Percentiles rank a stretch among this genome's conserved stretches.
These are phyloP conservation scores for Netelia fuscicornis DNA, from an alignment of 2,888 invertebrate genomes.

Conservation along the genomic window DNA sequence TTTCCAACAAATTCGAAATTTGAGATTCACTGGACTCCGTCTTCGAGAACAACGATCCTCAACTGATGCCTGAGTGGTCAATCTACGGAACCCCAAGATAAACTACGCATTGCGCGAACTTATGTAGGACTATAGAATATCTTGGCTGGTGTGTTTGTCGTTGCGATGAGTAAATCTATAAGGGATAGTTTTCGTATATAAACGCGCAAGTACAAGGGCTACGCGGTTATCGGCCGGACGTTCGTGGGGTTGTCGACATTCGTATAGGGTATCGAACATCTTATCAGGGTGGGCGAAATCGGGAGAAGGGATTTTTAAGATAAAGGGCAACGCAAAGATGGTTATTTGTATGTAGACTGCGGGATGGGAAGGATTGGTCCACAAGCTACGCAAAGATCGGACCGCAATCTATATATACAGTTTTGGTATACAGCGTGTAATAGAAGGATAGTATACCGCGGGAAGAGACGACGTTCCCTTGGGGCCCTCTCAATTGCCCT, in stretches of 20 bases:
- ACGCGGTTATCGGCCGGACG: slow-evolving; percentile 75
- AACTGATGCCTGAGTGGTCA: too few relatives aligned
- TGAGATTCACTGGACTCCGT: too few relatives aligned
- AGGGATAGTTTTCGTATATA: slow-evolving; percentile 42
- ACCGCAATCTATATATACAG: slow-evolving; percentile 1
- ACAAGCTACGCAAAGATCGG: slow-evolving; percentile 35
- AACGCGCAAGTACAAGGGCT: slow-evolving; percentile 54
- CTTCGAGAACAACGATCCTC: too few relatives aligned
- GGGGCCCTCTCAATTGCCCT: slow-evolving; percentile 82
- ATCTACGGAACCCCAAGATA: too few relatives aligned
- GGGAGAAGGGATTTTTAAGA: slow-evolving; percentile 74
- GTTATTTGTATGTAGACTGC: slow-evolving; percentile 32
- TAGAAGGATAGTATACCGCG: slow-evolving; percentile 25
- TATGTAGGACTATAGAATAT: background rate
- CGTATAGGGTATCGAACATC: slow-evolving; percentile 71
- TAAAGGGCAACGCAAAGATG: slow-evolving; percentile 68
- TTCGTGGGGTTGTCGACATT: slow-evolving; percentile 58
- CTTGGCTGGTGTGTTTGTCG: slow-evolving; percentile 21
- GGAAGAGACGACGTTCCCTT: slow-evolving; percentile 76
- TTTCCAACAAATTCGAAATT: too few relatives aligned
- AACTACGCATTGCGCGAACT: background rate
- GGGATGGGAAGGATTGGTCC: slow-evolving; percentile 22
- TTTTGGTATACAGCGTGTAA: slow-evolving; percentile 31
- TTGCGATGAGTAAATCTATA: slow-evolving; percentile 33
- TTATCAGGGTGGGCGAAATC: slow-evolving; percentile 75